Evolutionary conservation across 2,888 invertebrate genomes (phyloP).

Genomic region (Metalampra italica): DNA sequence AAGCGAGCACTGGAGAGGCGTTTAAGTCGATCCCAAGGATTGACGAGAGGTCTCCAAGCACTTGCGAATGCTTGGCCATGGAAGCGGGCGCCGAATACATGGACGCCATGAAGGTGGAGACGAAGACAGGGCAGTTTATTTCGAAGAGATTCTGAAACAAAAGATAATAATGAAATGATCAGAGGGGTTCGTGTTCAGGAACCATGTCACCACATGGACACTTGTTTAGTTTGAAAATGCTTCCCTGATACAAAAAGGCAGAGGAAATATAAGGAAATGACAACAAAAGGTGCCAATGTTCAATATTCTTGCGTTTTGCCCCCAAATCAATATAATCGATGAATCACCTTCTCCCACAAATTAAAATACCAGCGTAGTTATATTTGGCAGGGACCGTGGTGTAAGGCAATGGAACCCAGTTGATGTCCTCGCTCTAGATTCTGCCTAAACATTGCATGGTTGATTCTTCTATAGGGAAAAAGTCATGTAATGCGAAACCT

Average conservation of each 20-base stretch:
- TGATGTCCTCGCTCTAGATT: conserved; percentile 31
- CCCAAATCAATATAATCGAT: no score
- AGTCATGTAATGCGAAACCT: no score
- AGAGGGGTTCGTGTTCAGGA: no score
- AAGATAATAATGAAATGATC: not conserved
- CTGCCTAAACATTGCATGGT: no score
- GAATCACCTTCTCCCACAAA: no score
- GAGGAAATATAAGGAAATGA: no score
- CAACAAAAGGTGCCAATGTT: no score
- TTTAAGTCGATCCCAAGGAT: not conserved
- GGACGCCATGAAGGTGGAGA: not conserved
- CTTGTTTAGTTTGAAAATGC: no score
- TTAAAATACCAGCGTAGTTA: conserved; percentile 44
- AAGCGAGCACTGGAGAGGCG: not conserved
- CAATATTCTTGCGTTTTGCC: no score
- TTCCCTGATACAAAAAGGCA: no score
- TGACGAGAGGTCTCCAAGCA: not conserved
- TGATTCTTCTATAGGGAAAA: no score
- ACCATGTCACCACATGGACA: no score
- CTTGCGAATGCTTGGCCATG: not conserved
- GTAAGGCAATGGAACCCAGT: conserved; percentile 43
- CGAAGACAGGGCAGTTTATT: conserved; percentile 1
- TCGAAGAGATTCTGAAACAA: conserved; percentile 2
- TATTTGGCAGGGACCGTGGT: conserved; percentile 36
- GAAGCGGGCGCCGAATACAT: not conserved